Base-by-base conservation (phyloP, 2,113 vertebrate genomes). In the Brienomyrus brachyistius region DNA sequence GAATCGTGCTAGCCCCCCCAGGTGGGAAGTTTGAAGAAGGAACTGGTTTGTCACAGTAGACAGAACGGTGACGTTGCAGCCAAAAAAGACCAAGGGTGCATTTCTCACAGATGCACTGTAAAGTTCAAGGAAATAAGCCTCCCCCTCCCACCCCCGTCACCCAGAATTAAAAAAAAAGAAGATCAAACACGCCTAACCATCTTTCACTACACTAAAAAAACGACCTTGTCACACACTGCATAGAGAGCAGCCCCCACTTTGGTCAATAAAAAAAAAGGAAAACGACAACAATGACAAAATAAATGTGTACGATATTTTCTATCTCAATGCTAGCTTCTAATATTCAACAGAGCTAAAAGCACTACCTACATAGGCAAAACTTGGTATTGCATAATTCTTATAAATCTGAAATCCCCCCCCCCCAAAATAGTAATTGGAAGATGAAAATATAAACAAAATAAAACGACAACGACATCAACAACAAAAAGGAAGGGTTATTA, bases 301-400 rank as follows among this genome's bases (percentile, higher is more conserved):
- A 97, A 95, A 96, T 94, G 95, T 94, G 94, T 95, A 95, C 95
- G 95, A 96, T 96, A 96, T 95, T 94, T 92, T 96, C 95, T 95
- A 97, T 97, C 97, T 98, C 97, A 97, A 95, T 97, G 97, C 98
- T 99, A 99, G 98, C 97, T 96, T 98, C 98, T 97, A 98, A 98
- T 98, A 98, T 97, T 97, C 96, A 97, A 98, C 98, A 97, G 96
- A 98, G 97, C 98, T 99, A 99, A 97, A 99, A 99, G 98, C 97
- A 98, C 98, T 98, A 99, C 97, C 97, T 99, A 99, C 97, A 98
- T 99, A 99, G 98, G 98, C 98, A 99, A 99, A 99, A 99, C 97
- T 97, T 97, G 98, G 98, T 99, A 99, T 99, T 99, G 98, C 98
- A 99, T 99, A 99, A 99, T 98, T 98, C 96, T 95, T 98, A 98